A percentile compares a stretch with the other conserved stretches of the same genome.
These are phyloP conservation scores for Subanguina moxae DNA, from an alignment of 1,140 invertebrate species.

Conservation along the genomic window DNA sequence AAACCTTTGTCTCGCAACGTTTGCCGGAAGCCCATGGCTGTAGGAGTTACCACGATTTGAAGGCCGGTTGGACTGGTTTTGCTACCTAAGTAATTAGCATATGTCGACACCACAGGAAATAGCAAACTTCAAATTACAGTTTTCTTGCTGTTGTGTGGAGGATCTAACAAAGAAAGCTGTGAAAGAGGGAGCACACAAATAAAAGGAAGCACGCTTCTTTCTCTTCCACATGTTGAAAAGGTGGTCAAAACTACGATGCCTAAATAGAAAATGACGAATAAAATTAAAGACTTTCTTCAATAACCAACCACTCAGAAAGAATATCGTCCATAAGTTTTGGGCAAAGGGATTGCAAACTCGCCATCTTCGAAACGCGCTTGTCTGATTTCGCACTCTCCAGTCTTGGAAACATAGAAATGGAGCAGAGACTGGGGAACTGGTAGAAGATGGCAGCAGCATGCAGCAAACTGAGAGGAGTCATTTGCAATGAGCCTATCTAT, in stretches of 20 bases:
- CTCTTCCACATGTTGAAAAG: background rate
- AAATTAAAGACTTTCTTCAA: background rate
- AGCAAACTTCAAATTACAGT: background rate
- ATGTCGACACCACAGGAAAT: background rate
- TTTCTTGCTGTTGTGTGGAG: background rate
- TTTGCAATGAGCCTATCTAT: background rate
- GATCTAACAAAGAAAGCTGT: background rate
- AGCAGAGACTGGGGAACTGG: background rate
- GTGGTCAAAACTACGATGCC: constrained; percentile 2
- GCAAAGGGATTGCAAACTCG: background rate
- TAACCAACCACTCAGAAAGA: background rate
- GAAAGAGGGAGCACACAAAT: background rate
- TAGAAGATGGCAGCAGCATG: constrained; percentile 1
- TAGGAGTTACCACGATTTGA: constrained; percentile 24
- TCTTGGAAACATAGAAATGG: constrained; percentile 7
- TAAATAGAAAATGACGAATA: background rate
- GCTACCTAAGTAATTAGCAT: background rate
- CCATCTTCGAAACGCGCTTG: background rate
- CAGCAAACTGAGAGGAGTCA: constrained; percentile 1
- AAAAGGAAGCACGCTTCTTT: background rate
- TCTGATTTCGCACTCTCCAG: background rate
- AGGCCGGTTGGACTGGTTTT: background rate
- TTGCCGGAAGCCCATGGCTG: constrained; percentile 24
- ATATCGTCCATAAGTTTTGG: background rate
- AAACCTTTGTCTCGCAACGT: constrained; percentile 17